These are phyloP conservation scores for Choristoneura rosaceana DNA, from an alignment of 2,888 invertebrate genomes.

Conservation along the genomic window DNA sequence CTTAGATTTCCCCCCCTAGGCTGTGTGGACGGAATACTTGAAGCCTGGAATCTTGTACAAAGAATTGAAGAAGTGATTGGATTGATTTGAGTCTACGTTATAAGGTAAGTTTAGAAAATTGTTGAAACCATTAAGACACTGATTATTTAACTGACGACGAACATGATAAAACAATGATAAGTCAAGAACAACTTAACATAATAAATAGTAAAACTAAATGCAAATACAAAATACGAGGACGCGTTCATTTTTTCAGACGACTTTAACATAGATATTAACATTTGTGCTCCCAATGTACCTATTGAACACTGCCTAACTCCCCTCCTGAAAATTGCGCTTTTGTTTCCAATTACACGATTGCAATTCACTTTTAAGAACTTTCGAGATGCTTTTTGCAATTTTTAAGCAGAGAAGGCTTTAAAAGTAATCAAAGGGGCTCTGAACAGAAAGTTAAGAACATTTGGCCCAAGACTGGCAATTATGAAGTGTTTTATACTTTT, in stretches of 20 bases:
- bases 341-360: constrained; percentile 74
- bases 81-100: constrained; percentile 69
- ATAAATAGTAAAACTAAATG: background rate
- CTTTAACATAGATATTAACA: background rate
- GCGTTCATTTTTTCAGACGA: background rate
- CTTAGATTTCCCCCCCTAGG: constrained; percentile 83
- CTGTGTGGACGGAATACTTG: constrained; percentile 82
- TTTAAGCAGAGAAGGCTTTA: constrained; percentile 72
- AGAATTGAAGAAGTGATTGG: constrained; percentile 82
- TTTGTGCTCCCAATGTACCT: background rate
- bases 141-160: background rate
- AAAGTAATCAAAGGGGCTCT: constrained; percentile 78
- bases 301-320: constrained; percentile 58
- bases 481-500: constrained; percentile 74
- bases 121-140: constrained; percentile 30
- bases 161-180: background rate
- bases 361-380: constrained; percentile 65
- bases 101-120: constrained; percentile 40
- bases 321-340: constrained; percentile 65
- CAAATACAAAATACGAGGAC: background rate
- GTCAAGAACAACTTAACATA: background rate
- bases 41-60: constrained; percentile 82
- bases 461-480: constrained; percentile 69
- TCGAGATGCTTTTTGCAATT: constrained; percentile 69
- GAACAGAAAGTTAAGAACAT: constrained; percentile 70